These are phyloP conservation scores for Poecilia latipinna DNA, from an alignment of 2,113 vertebrate genomes.

Conservation along the genomic window DNA sequence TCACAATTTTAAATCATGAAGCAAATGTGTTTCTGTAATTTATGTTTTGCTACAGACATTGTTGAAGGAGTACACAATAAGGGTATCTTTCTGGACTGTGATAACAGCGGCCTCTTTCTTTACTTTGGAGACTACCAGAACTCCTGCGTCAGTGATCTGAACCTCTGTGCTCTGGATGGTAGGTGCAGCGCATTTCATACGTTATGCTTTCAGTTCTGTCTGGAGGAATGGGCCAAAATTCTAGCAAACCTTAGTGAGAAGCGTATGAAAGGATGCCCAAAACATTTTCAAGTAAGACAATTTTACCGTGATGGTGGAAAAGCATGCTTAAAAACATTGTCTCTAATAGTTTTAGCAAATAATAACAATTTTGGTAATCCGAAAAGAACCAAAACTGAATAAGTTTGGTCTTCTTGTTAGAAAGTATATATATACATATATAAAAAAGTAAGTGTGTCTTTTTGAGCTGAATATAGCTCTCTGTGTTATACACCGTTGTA, in stretches of 20 bases:
- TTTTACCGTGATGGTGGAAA: no score
- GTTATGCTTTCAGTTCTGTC: no score
- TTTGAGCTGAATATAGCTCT: neutral
- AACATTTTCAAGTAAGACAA: no score
- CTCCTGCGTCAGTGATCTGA: constrained; percentile 90
- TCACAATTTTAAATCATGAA: neutral
- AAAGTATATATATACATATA: neutral
- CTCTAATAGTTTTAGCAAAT: no score
- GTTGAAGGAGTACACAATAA: constrained; percentile 94
- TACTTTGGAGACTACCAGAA: constrained; percentile 87
- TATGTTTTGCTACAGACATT: constrained; percentile 82
- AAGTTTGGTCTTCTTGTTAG: neutral
- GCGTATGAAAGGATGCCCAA: no score
- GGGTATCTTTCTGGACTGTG: constrained; percentile 87
- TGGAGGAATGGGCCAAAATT: no score
- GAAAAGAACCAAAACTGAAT: neutral
- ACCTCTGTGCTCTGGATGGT: constrained; percentile 90
- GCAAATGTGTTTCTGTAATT: constrained; percentile 11
- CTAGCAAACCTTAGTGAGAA: no score
- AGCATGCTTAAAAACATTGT: no score
- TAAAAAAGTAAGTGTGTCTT: neutral
- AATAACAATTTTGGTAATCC: no score
- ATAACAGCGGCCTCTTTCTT: constrained; percentile 86
- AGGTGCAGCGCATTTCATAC: constrained; percentile 42
- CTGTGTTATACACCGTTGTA: neutral